phyloP scores from a whole-genome alignment of 2,888 invertebrate genomes.

The Ashinkailepas kermadecensis region DNA sequence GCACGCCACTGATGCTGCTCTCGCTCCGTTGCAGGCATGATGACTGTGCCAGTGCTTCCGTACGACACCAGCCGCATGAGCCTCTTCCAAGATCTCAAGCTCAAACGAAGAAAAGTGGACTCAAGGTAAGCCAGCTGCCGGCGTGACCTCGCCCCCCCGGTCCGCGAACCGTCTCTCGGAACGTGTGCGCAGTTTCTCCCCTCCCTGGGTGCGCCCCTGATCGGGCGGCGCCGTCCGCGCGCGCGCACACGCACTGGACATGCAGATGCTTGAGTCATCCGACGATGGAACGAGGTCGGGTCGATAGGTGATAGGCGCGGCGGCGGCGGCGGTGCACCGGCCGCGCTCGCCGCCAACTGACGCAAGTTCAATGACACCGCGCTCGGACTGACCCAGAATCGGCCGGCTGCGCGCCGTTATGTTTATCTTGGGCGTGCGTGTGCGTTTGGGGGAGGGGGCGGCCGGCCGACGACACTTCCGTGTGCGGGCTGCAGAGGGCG shows the following conservation, averaged over 20 bases:
- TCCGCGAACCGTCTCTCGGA: background rate
- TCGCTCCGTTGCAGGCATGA: slow-evolving; percentile 31
- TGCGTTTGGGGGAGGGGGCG: background rate
- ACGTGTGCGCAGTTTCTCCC: slow-evolving; percentile 23
- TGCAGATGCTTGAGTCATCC: slow-evolving; percentile 30
- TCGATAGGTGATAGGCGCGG: background rate
- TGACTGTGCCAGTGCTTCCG: slow-evolving; percentile 34
- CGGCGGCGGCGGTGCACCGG: slow-evolving; percentile 9
- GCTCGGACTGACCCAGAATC: slow-evolving; percentile 17
- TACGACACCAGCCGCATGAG: slow-evolving; percentile 57
- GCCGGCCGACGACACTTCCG: slow-evolving; percentile 1
- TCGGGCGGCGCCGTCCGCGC: slow-evolving; percentile 23
- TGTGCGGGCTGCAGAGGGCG: background rate
- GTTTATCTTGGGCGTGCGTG: slow-evolving; percentile 22
- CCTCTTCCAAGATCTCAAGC: slow-evolving; percentile 96
- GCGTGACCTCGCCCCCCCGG: slow-evolving; percentile 24
- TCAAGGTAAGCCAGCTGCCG: slow-evolving; percentile 59
- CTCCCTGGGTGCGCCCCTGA: slow-evolving; percentile 28
- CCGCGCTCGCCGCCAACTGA: slow-evolving; percentile 20
- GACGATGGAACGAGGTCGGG: background rate
- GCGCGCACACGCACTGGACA: slow-evolving; percentile 33
- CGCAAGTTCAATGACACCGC: slow-evolving; percentile 14
- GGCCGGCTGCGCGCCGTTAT: slow-evolving; percentile 9
- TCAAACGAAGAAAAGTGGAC: slow-evolving; percentile 95
- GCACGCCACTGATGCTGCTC: background rate